Evolutionary conservation across 2,113 vertebrate species (phyloP).

Genomic region (Oreocharis arfaki): DNA sequence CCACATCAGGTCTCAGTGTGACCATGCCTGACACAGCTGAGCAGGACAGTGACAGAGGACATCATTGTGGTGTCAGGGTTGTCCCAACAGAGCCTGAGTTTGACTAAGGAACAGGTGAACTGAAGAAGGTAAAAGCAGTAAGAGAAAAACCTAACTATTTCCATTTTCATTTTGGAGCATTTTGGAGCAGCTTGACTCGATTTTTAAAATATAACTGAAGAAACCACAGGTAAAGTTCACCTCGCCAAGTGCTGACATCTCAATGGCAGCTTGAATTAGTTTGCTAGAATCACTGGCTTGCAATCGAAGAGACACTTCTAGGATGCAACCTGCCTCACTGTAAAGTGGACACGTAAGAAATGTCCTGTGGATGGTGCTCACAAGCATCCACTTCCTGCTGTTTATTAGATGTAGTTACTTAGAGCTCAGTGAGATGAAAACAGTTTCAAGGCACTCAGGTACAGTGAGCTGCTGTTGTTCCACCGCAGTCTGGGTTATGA

Average conservation of each 20-base stretch:
- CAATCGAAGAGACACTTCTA: not conserved
- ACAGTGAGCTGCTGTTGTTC: not conserved
- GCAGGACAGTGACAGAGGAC: not conserved
- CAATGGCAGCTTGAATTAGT: not conserved
- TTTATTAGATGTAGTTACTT: not conserved
- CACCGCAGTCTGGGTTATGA: not conserved
- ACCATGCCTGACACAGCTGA: not conserved
- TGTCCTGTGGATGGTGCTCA: not conserved
- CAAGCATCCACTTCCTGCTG: not conserved
- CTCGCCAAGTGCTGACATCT: not conserved
- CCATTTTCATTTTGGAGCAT: not conserved
- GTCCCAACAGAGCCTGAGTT: not conserved
- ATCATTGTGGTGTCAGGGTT: fast-evolving
- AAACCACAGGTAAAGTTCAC: not conserved
- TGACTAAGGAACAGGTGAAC: not conserved
- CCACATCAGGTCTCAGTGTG: not conserved
- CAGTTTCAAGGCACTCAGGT: not conserved
- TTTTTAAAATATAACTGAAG: not conserved
- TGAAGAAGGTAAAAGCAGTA: not conserved
- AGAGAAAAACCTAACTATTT: not conserved
- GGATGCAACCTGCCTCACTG: not conserved
- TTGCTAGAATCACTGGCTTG: not conserved
- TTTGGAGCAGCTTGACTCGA: not conserved
- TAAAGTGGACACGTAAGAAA: not conserved
- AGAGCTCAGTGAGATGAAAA: not conserved